Base-by-base conservation (phyloP, 2,113 vertebrate genomes). In the Apteryx mantelli region DNA sequence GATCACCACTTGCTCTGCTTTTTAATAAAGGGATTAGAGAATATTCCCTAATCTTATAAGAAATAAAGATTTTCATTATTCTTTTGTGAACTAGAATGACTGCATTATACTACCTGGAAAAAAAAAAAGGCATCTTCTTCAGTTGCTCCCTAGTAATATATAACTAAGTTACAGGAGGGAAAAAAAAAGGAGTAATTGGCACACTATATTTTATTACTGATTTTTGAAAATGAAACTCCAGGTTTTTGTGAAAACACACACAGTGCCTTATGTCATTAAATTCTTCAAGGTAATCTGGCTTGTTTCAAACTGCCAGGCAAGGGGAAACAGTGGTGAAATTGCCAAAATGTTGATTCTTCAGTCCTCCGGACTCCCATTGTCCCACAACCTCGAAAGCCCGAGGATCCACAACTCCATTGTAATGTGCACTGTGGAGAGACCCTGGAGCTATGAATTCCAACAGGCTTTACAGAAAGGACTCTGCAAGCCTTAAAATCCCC, bases 1-100 rank as follows among this genome's bases (percentile, higher is more conserved):
- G 61, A 92, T 66, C 84, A 91, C 63, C 73, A n/a, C 73, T 94
- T 74, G 77, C 61, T 69, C 83, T 88, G 55, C 15, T 88, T 95
- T 95, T 95, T 94, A 96, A 96, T 91, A 95, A 96, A 96, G 84
- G 75, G 88, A 95, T 92, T 97, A 96, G 78, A 92, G 52, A 93
- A 88, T 89, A 97, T 93, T 95, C 90, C 90, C 87, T 78, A 55
- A 68, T 86, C 88, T 91, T 94, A 60, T 73, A 92, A 94, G 63
- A 78, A 91, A 92, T 71, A 64, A 9, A 88, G 26, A 63, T 89
- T 97, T 93, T 95, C 64, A 69, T 95, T 93, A 75, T 93, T 83
- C 40, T 95, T 95, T 73, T 69, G 81, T 82, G 82, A 94, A 94
- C 63, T 21, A 76, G 66, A 94, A 95, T 52, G 71, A 82, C 21